phyloP scores from a whole-genome alignment of 1,140 invertebrate genomes.

The Planococcus citri region DNA sequence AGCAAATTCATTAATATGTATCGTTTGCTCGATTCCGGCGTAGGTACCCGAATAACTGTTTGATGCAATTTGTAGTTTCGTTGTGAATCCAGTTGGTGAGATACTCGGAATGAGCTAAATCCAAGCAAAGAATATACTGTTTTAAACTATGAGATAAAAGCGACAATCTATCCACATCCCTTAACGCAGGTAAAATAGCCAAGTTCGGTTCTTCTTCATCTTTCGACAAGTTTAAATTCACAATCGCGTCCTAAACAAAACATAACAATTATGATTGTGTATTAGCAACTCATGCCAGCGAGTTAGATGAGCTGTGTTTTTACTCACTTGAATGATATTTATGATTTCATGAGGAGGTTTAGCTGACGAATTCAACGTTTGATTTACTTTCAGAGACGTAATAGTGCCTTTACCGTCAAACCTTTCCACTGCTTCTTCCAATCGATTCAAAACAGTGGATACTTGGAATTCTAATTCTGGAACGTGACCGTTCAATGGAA shows the following conservation, averaged over 20 bases:
- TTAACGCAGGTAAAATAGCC: slow-evolving; percentile 39
- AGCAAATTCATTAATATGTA: too few relatives aligned
- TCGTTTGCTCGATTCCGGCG: too few relatives aligned
- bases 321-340: slow-evolving; percentile 32
- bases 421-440: slow-evolving; percentile 45
- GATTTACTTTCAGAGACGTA: slow-evolving; percentile 13
- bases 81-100: slow-evolving; percentile 55
- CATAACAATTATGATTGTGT: slow-evolving; percentile 31
- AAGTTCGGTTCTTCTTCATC: slow-evolving; percentile 35
- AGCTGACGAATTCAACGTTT: slow-evolving; percentile 1
- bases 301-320: slow-evolving; percentile 23
- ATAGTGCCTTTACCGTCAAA: slow-evolving; percentile 12
- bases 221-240: slow-evolving; percentile 37
- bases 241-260: slow-evolving; percentile 38
- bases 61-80: slow-evolving; percentile 64
- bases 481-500: slow-evolving; percentile 29
- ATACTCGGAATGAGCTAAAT: slow-evolving; percentile 52
- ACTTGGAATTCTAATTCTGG: slow-evolving; percentile 50
- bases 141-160: slow-evolving; percentile 59
- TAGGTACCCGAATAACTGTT: slow-evolving; percentile 59
- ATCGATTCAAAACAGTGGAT: slow-evolving; percentile 47
- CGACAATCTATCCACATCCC: slow-evolving; percentile 48
- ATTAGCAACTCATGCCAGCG: background rate
- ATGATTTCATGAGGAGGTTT: slow-evolving; percentile 23
- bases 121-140: slow-evolving; percentile 57